Evolutionary conservation across 2,113 vertebrate species (phyloP), one percentile per base, ranked within the genome.

Genomic region (Alouatta palliata): DNA sequence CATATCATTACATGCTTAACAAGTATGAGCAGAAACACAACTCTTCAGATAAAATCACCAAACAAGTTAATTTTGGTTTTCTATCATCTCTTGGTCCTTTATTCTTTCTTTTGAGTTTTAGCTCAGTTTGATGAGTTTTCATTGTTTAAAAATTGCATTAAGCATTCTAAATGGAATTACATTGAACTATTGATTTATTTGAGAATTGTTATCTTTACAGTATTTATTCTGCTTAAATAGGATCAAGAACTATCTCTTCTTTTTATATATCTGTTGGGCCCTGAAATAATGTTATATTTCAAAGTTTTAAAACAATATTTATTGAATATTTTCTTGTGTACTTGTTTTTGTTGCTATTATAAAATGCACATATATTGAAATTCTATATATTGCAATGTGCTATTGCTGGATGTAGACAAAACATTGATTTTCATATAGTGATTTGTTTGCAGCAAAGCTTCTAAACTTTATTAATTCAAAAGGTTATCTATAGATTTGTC

Each of bases 1-100:
- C 40, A 77, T 49, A 73, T 76, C 66, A 71, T 61, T 66, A 68
- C 25, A 68, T 70, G 25, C 52, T 73, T 82, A 92, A 61, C 56
- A 84, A 96, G 30, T 71, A 58, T 27, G 19, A 95, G 23, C 12
- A 56, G 86, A 88, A 37, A 20, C 70, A 68, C 14, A 87, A 86
- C 21, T 92, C 52, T 87, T 71, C 45, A 16, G 16, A 81, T 80
- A 5, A 30, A 84, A 47, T 85, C 49, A 81, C n/a, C 56, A 87
- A 87, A 77, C 7, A 43, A 83, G 49, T 96, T 87, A 66, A 87
- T 97, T 87, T 76, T 64, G 49, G 66, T 90, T 95, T 45, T 80
- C 5, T 56, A n/a, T 85, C 40, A 93, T 80, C n/a, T 89, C 27
- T 56, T 76, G 6, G 13, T 35, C 19, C 3, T 81, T 76, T 83